Evolutionary conservation across 1,140 invertebrate genomes (phyloP), one percentile per base, ranked within the genome.

Genomic region (Idris sp.): DNA sequence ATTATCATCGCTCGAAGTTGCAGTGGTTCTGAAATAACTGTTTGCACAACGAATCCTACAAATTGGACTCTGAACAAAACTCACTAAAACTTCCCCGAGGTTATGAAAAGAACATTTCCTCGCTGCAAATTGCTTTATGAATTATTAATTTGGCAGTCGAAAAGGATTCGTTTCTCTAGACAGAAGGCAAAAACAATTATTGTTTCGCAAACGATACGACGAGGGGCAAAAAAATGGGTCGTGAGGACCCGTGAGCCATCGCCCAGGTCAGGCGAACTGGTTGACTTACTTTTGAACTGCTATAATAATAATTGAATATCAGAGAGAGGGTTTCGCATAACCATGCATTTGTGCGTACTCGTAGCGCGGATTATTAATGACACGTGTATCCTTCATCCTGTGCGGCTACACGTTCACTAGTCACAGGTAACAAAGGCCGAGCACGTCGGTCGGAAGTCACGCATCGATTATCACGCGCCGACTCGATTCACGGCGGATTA

Each of bases 381-480:
- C 58, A 72, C 68, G 59, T 73, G 49, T 73, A 73, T 73, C 69
- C 69, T 73, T 65, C 53, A 73, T 73, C 69, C 69, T 73, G 69
- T 64, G 35, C 48, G 33, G 46, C 30, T 31, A 19, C n/a, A n/a
- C 53, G 33, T 48, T 49, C 25, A 35, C 19, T 33, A 26, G 44
- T 44, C 46, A 31, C 18, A 16, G 56, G 14, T 67, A 74, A 77
- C 76, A 78, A 78, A 74, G 71, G 41, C 65, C 43, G 28, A 49
- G 49, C 61, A 59, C 54, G 71, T 61, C 48, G 43, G 48, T 71
- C 67, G 76, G 76, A 78, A 78, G 76, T 72, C 67, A 78, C 62
- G 65, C 76, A 78, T 78, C 72, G 76, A 72, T 75, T 75, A 69
- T 78, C 76, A 61, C 67, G 43, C 33, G 62, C 51, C 51, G 64